Evolutionary conservation across 2,888 invertebrate species (phyloP).

Genomic region (Nemurella pictetii): DNA sequence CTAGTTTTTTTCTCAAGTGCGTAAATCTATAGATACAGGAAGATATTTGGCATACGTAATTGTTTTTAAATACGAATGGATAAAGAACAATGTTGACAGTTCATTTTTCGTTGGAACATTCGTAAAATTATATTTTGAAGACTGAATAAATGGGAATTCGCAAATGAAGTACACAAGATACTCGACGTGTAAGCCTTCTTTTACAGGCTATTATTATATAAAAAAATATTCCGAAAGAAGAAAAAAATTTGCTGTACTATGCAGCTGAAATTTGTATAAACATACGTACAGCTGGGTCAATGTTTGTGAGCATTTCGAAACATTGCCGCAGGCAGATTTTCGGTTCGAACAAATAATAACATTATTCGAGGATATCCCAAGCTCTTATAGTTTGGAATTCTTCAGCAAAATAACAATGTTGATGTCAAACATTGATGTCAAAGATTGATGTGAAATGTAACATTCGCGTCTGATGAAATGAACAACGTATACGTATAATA

Average conservation of each 20-base stretch:
- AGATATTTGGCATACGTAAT: not conserved
- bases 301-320: not conserved
- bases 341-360: not conserved
- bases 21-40: not conserved
- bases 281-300: not conserved
- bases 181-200: slow-evolving; percentile 23
- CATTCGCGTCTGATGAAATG: not conserved
- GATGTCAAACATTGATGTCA: not conserved
- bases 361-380: not conserved
- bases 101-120: not conserved
- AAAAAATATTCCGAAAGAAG: not conserved
- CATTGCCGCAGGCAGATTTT: not conserved
- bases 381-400: not conserved
- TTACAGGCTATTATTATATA: slow-evolving; percentile 6
- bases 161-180: slow-evolving; percentile 24
- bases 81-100: not conserved
- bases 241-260: not conserved
- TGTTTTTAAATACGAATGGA: not conserved
- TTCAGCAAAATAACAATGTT: not conserved
- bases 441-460: not conserved
- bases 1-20: not conserved
- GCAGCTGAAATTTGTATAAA: not conserved
- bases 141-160: slow-evolving; percentile 22
- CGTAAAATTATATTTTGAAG: slow-evolving; percentile 22
- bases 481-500: slow-evolving; percentile 24